phyloP scores from a whole-genome alignment of 2,797 vertebrate species.

The Synaphobranchus kaupii region DNA sequence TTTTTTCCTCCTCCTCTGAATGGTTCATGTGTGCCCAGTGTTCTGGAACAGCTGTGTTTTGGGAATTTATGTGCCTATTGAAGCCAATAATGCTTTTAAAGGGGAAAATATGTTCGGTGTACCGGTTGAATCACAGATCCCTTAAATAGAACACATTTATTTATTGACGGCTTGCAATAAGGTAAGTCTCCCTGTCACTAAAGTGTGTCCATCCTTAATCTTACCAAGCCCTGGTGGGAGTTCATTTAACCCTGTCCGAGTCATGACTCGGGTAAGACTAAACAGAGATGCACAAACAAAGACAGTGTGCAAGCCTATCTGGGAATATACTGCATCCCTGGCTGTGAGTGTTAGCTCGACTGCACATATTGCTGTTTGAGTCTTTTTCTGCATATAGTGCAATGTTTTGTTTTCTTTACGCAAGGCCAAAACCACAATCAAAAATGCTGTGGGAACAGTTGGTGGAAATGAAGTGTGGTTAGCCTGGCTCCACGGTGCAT shows the following conservation, averaged over 20 bases:
- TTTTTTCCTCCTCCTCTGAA: background rate
- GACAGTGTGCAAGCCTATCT: background rate
- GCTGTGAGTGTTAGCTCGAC: background rate
- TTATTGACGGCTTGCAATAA: background rate
- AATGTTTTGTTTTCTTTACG: conserved; percentile 18
- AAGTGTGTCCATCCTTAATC: background rate
- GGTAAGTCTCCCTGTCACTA: background rate
- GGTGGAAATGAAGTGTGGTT: conserved; percentile 16
- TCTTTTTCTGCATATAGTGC: background rate
- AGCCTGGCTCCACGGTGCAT: conserved; percentile 7
- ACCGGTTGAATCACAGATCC: background rate
- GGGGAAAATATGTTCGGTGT: background rate
- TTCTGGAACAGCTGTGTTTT: background rate
- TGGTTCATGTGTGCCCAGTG: background rate
- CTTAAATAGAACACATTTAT: background rate
- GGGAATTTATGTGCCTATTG: background rate
- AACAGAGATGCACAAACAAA: background rate
- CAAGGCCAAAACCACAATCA: conserved; percentile 22
- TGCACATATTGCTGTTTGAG: background rate
- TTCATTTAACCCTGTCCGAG: background rate
- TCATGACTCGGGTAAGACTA: background rate
- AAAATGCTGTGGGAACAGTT: conserved; percentile 12
- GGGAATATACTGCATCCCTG: background rate
- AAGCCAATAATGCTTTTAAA: conserved; percentile 7
- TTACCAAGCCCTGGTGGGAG: background rate